A percentile compares a stretch with the other conserved stretches of the same genome.
Evolutionary conservation across 2,113 vertebrate species (phyloP).

Genomic region (Daboia siamensis): DNA sequence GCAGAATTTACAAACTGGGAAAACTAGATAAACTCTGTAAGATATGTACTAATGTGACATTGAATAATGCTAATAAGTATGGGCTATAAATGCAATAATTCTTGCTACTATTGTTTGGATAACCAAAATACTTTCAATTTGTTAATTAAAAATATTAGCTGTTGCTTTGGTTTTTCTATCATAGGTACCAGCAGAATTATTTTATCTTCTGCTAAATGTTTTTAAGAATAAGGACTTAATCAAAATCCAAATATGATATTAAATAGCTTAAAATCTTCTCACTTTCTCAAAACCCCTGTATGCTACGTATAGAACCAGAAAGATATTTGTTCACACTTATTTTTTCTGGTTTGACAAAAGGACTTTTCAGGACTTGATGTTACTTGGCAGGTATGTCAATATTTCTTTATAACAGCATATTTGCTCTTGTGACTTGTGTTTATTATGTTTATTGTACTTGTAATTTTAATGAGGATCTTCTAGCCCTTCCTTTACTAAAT

Average conservation of each 20-base stretch:
- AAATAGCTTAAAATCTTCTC: background rate
- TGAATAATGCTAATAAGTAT: background rate
- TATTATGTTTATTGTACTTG: background rate
- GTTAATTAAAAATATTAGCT: background rate
- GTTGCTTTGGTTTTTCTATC: background rate
- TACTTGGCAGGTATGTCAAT: background rate
- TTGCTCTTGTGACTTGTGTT: background rate
- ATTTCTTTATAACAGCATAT: background rate
- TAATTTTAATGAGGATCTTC: background rate
- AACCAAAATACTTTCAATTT: background rate
- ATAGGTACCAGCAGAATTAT: background rate
- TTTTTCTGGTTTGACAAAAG: background rate
- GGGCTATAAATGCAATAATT: background rate
- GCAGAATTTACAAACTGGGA: constrained; percentile 45
- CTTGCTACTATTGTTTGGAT: background rate
- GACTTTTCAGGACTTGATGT: background rate
- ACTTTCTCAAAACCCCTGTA: background rate
- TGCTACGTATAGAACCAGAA: background rate
- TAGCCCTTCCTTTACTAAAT: background rate
- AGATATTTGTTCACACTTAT: background rate
- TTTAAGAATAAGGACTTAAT: background rate
- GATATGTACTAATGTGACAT: background rate
- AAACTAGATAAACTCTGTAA: background rate
- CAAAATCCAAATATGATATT: background rate
- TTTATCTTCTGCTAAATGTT: background rate